Evolutionary conservation across 1,140 invertebrate species (phyloP).

Genomic region (Rhagoletis pomonella): DNA sequence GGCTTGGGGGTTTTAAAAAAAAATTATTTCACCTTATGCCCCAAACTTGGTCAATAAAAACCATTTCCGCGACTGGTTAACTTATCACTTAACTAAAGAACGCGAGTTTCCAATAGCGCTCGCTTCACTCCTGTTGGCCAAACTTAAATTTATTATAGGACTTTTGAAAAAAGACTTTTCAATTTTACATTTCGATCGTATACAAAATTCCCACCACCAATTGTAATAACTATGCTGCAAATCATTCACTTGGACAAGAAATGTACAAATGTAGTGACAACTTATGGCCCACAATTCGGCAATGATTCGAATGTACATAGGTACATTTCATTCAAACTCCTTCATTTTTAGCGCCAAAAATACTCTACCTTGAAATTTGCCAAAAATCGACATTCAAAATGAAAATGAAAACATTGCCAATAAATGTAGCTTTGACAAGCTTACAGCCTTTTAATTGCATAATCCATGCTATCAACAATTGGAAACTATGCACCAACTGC

Average conservation of each 20-base stretch:
- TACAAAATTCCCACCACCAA: no score
- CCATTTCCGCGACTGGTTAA: no score
- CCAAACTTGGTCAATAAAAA: no score
- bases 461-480: not conserved
- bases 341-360: not conserved
- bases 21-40: no score
- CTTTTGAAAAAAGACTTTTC: no score
- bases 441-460: not conserved
- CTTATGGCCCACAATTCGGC: not conserved
- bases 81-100: no score
- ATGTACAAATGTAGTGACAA: not conserved
- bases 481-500: not conserved
- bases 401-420: slow-evolving; percentile 1
- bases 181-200: no score
- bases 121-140: no score
- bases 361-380: not conserved
- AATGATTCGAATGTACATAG: not conserved
- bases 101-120: no score
- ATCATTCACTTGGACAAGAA: not conserved
- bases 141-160: no score
- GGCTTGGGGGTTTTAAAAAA: no score
- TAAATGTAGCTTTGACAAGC: slow-evolving; percentile 20
- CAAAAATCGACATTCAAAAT: not conserved
- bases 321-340: not conserved
- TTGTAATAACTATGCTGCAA: not conserved